Evolutionary conservation across 1,140 invertebrate genomes (phyloP), one percentile per base, ranked within the genome.

Genomic region (Platyscapa corneri): DNA sequence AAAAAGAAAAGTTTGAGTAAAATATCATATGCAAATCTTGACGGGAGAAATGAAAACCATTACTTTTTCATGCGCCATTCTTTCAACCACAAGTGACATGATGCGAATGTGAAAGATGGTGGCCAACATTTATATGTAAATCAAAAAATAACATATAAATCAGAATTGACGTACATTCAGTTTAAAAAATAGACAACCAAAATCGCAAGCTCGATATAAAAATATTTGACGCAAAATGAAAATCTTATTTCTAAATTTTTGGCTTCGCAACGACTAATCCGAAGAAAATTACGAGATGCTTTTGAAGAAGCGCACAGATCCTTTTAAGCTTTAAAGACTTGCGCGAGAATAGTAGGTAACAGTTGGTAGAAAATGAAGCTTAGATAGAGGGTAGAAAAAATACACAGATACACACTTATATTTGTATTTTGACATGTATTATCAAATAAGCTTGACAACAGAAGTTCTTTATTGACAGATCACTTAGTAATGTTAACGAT

Each of bases 391-490:
- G 16, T n/a, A 46, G 34, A 80, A 53, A 60, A n/a, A 65, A 65
- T n/a, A 42, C 60, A 30, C 32, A 42, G 0, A 2, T 20, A 53
- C 8, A 37, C n/a, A n/a, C n/a, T n/a, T n/a, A n/a, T 70, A 75
- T 56, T 75, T 30, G 75, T 82, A 74, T 74, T 82, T 82, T 53
- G 39, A 81, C 78, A 85, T 85, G 72, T 85, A 85, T 85, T 85
- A 85, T 85, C 78, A 85, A 85, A 85, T 82, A 82, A 85, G 39
- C 76, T 81, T 37, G 65, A 85, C 78, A 85, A 85, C 53, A 27
- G 80, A 85, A 60, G 23, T 74, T 67, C 20, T 80, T 84, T 78
- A 84, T 84, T 79, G 39, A 79, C 75, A 79, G 46, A 72, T 79
- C 75, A 49, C 46, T 65, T 79, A 72, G 53, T 49, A 72, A 82